phyloP scores from a whole-genome alignment of 1,140 invertebrate species.

The Papilio helenus region DNA sequence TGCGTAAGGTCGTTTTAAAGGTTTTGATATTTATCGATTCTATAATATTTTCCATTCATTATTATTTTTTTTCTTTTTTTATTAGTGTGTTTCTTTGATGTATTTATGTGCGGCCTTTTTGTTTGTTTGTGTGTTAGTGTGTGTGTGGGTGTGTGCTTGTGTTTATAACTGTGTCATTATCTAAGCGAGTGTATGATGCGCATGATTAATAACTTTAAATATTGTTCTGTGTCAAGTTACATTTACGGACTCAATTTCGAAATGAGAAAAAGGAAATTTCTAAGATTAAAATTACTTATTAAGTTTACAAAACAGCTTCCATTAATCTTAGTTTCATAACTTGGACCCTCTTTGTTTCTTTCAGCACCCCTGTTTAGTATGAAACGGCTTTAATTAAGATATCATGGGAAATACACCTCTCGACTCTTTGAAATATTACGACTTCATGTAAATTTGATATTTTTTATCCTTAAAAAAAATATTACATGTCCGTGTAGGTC shows the following conservation, averaged over 20 bases:
- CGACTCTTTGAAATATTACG: conserved; percentile 66
- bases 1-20: too few species aligned
- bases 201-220: conserved; percentile 16
- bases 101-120: too few species aligned
- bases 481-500: background rate
- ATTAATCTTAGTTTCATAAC: conserved; percentile 77
- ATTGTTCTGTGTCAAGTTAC: background rate
- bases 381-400: conserved; percentile 75
- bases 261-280: conserved; percentile 38
- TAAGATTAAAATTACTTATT: conserved; percentile 51
- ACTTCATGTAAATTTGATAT: conserved; percentile 57
- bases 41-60: background rate
- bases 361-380: conserved; percentile 52
- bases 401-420: conserved; percentile 76
- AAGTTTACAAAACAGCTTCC: conserved; percentile 67
- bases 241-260: conserved; percentile 29
- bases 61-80: background rate
- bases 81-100: too few species aligned
- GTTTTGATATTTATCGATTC: background rate
- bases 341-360: conserved; percentile 64
- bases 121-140: background rate
- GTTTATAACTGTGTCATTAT: too few species aligned
- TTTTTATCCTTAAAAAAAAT: conserved; percentile 41
- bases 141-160: background rate
- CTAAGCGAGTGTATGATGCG: too few species aligned